Evolutionary conservation across 2,113 vertebrate genomes (phyloP), one percentile per base, ranked within the genome.

Genomic region (Miniopterus natalensis): DNA sequence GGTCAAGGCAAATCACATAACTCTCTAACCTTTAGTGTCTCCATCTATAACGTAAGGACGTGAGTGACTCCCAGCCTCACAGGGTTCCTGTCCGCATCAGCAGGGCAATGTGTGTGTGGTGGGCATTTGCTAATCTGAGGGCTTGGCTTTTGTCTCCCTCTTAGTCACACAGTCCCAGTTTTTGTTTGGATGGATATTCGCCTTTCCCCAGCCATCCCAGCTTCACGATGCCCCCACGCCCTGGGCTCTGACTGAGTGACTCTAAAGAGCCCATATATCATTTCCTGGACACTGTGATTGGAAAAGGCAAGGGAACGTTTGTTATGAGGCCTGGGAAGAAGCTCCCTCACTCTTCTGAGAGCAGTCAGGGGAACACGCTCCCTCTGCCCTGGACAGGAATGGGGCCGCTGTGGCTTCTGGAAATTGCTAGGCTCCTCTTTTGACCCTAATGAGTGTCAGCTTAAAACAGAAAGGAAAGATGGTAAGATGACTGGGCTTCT

Each of bases 41-140:
- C 42, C 36, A 21, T 17, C 40, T 66, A 27, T 91, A 23, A 95
- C 59, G 74, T 1, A 65, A 23, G 31, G 66, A 75, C 6, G 6
- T 29, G 45, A n/a, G 57, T 23, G 23, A 18, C 27, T 21, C 42
- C 29, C 25, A 17, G 25, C 23, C 49, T 68, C 59, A 20, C 3
- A 27, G 27, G 2, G n/a, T 53, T 75, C 36, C 20, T 80, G 5
- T 47, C 8, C n/a, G 20, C 36, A 29, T 42, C 65, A 66, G 21
- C 1, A 13, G n/a, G 49, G 18, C 42, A 17, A 2, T 2, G 36
- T 12, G 0, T 11, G 25, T 13, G 4, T 40, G 17, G 27, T 20
- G 31, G 73, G 10, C 12, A 70, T 29, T 36, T 66, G 49, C 9
- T 61, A 15, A 61, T 14, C 20, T n/a, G 51, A 77, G 23, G 8